phyloP scores from a whole-genome alignment of 2,113 vertebrate genomes.

The Centropus bengalensis region DNA sequence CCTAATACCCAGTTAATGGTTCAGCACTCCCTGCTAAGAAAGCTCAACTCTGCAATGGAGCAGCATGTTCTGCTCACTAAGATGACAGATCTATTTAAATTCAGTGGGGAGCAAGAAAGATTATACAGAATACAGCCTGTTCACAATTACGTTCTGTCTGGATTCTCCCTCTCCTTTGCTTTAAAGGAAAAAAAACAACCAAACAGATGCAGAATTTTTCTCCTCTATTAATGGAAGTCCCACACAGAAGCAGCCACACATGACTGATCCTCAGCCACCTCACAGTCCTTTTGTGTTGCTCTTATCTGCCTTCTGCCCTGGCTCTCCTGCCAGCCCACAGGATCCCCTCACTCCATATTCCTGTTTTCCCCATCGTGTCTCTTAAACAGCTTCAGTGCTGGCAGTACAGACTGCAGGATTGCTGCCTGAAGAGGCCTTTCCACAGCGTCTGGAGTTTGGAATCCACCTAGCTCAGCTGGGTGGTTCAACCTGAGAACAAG shows the following conservation, averaged over 20 bases:
- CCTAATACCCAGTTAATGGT: neutral
- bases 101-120: neutral
- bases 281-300: neutral
- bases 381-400: accelerated
- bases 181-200: neutral
- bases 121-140: neutral
- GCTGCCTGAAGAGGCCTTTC: neutral
- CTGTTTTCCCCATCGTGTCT: neutral
- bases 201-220: neutral
- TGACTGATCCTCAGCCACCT: neutral
- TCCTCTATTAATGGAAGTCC: neutral
- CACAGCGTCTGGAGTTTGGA: neutral
- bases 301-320: neutral
- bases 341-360: neutral
- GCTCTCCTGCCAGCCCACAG: neutral
- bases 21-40: neutral
- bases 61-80: neutral
- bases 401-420: neutral
- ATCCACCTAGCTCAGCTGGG: accelerated
- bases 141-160: neutral
- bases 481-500: neutral
- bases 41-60: neutral
- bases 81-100: neutral
- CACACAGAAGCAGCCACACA: neutral
- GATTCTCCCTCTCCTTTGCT: neutral